Percentiles rank a stretch among this genome's conserved stretches.
Conservation (phyloP, 2,888 invertebrate genomes). For the Brenthis daphne region DNA sequence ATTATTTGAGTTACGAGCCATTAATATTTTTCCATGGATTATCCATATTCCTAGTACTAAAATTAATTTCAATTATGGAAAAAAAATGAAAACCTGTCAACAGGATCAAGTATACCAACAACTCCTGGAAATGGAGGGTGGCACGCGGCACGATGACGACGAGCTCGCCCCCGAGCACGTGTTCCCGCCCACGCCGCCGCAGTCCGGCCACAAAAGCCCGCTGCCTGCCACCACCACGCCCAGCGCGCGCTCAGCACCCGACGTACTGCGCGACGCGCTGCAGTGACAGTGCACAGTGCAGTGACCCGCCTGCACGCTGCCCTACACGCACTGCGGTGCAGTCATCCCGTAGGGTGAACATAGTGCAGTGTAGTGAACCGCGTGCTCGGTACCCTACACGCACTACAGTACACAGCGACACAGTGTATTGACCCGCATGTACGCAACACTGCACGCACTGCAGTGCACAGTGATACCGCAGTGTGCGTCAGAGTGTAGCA, state of each 20-base stretch:
- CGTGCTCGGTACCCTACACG: not conserved
- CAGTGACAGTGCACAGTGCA: constrained; percentile 1
- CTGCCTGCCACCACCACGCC: constrained; percentile 65
- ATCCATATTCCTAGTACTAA: not conserved
- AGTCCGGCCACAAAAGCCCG: constrained; percentile 76
- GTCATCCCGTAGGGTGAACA: not conserved
- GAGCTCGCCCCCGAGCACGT: constrained; percentile 50
- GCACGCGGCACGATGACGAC: not conserved
- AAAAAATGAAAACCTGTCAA: constrained; percentile 8
- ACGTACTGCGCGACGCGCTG: not conserved
- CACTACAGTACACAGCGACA: not conserved
- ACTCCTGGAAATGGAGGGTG: constrained; percentile 37
- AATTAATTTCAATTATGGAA: not conserved
- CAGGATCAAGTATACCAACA: constrained; percentile 70
- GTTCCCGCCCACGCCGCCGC: constrained; percentile 74
- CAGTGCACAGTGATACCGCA: not conserved
- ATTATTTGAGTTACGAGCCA: too few species aligned
- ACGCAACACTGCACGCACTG: too few species aligned
- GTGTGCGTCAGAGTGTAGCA: not conserved
- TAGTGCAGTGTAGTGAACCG: constrained; percentile 1
- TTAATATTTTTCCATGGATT: too few species aligned
- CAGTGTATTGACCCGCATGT: not conserved
- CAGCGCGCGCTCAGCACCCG: constrained; percentile 44
- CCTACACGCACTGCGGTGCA: not conserved
- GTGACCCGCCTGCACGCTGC: not conserved